A percentile compares a stretch with the other conserved stretches of the same genome.
These are phyloP conservation scores for Halocaridina rubra DNA, from an alignment of 2,888 invertebrate genomes.

Conservation along the genomic window DNA sequence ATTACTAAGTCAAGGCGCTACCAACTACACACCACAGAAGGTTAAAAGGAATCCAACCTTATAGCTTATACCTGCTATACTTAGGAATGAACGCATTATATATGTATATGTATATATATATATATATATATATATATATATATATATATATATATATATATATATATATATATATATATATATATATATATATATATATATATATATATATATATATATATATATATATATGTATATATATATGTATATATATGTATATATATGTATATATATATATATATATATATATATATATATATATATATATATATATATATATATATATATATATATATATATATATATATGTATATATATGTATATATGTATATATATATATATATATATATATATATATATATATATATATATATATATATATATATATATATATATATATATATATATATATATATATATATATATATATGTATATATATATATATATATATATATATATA, in stretches of 20 bases:
- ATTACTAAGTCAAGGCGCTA: too few relatives aligned
- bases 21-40: too few relatives aligned
- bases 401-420: neutral
- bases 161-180: neutral
- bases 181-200: neutral
- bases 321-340: constrained; percentile 1
- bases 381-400: neutral
- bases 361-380: neutral
- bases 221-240: neutral
- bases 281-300: neutral
- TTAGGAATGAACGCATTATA: too few relatives aligned
- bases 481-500: neutral
- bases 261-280: neutral
- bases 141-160: constrained; percentile 1
- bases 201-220: neutral
- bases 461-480: neutral
- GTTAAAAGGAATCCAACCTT: too few relatives aligned
- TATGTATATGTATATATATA: too few relatives aligned
- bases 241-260: constrained; percentile 1
- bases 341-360: neutral
- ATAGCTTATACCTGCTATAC: too few relatives aligned
- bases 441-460: neutral
- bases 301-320: constrained; percentile 10
- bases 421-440: constrained; percentile 11
- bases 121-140: constrained; percentile 14